Evolutionary conservation across 2,113 vertebrate species (phyloP).

Genomic region (Chitala chitala): DNA sequence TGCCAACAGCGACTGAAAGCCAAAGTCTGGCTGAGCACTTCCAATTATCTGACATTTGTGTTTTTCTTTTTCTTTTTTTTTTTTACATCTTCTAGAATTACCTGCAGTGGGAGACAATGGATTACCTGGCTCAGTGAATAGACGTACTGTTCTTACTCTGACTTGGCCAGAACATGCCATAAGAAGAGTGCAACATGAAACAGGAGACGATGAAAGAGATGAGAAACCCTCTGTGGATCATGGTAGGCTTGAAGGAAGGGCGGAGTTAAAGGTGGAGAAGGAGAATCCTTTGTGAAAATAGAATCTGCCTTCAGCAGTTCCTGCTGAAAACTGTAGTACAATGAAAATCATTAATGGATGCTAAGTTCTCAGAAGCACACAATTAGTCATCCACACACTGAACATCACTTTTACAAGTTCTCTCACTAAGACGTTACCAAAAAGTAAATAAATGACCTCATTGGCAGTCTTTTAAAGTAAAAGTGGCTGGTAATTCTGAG

Average conservation of each 20-base stretch:
- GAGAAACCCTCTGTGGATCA: background rate
- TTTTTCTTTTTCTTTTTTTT: too few relatives aligned
- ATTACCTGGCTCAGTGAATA: constrained; percentile 10
- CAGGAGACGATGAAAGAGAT: background rate
- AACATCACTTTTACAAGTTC: too few relatives aligned
- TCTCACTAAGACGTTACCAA: too few relatives aligned
- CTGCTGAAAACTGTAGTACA: background rate
- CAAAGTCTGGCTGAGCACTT: background rate
- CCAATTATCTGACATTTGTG: background rate
- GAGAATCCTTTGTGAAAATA: background rate
- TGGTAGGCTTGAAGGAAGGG: background rate
- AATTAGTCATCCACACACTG: too few relatives aligned
- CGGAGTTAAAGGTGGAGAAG: background rate
- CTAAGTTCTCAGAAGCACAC: background rate
- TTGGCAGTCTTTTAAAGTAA: too few relatives aligned
- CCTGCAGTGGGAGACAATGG: background rate
- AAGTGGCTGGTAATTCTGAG: too few relatives aligned
- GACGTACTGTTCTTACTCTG: background rate
- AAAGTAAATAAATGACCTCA: too few relatives aligned
- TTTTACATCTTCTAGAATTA: background rate
- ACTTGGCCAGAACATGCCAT: background rate
- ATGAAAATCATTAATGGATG: background rate
- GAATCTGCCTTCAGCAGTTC: background rate
- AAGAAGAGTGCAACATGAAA: background rate
- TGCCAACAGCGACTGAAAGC: background rate